A percentile compares a stretch with the other conserved stretches of the same genome.
Conservation (phyloP, 2,113 vertebrate species). For the Rhipidura dahli region DNA sequence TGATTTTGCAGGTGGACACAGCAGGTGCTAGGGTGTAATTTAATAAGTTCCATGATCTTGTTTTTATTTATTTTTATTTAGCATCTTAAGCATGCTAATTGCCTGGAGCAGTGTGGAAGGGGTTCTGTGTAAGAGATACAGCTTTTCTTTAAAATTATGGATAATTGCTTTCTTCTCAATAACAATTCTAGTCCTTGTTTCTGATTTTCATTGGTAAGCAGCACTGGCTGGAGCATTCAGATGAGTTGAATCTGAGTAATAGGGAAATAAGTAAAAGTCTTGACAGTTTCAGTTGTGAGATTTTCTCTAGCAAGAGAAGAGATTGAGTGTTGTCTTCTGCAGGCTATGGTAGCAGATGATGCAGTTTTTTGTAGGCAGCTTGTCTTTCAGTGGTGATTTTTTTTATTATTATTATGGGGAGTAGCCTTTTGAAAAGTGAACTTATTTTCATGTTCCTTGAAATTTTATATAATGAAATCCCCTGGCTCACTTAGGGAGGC, state of each 20-base stretch:
- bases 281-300: neutral
- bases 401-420: neutral
- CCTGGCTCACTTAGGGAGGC: neutral
- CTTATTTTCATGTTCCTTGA: neutral
- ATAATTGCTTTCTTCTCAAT: neutral
- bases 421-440: neutral
- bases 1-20: neutral
- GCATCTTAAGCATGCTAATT: neutral
- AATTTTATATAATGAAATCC: neutral
- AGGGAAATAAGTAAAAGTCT: neutral
- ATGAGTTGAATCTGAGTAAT: neutral
- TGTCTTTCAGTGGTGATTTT: neutral
- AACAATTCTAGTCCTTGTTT: neutral
- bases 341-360: neutral
- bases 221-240: neutral
- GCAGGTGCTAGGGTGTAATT: neutral
- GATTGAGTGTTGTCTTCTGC: neutral
- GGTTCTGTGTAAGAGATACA: neutral
- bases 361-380: neutral
- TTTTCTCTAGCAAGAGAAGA: neutral
- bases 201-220: neutral
- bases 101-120: neutral
- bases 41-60: neutral
- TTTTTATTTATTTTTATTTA: neutral
- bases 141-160: neutral